Evolutionary conservation across 2,797 vertebrate species (phyloP).

Genomic region (Eleutherodactylus coqui): DNA sequence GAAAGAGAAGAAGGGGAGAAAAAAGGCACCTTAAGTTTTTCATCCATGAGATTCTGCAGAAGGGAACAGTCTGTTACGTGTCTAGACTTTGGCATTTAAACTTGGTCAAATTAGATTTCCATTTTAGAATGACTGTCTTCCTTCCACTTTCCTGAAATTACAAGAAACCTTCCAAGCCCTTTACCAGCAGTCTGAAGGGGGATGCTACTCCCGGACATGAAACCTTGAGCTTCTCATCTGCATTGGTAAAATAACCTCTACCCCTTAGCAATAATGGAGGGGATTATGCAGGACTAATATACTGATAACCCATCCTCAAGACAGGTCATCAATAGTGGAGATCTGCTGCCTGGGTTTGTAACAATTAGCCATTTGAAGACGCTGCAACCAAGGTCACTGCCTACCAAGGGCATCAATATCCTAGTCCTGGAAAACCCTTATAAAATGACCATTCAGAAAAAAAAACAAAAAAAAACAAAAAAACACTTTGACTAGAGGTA

Average conservation of each 20-base stretch:
- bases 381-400: no score
- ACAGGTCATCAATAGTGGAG: no score
- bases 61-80: slow-evolving; percentile 32
- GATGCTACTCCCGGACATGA: slow-evolving; percentile 35
- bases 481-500: no score
- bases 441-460: no score
- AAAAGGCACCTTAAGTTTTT: background rate
- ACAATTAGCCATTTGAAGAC: no score
- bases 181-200: slow-evolving; percentile 46
- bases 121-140: slow-evolving; percentile 52
- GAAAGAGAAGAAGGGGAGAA: background rate
- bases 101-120: slow-evolving; percentile 52
- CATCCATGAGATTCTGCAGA: slow-evolving; percentile 28
- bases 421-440: no score
- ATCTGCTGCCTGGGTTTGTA: no score
- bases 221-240: slow-evolving; percentile 21
- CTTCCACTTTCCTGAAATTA: slow-evolving; percentile 33
- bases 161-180: slow-evolving; percentile 32
- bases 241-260: slow-evolving; percentile 32
- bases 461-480: no score
- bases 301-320: no score
- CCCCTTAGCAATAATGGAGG: background rate
- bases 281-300: no score
- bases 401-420: no score
- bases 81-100: slow-evolving; percentile 56